Conservation (phyloP, 2,113 vertebrate genomes). For the Buteo buteo region DNA sequence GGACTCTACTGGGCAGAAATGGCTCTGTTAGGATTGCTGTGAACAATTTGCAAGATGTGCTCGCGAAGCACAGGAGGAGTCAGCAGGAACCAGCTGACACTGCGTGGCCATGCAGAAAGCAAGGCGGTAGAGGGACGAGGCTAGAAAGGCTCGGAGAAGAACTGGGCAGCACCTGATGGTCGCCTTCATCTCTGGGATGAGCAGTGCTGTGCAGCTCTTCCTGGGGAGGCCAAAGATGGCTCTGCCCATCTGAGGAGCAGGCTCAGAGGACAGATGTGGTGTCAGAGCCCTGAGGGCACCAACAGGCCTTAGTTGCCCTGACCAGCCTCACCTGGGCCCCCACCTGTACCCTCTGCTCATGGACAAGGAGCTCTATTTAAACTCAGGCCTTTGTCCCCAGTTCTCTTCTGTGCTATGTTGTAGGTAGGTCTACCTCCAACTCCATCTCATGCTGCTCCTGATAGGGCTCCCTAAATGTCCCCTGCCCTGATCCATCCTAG, state of each 20-base stretch:
- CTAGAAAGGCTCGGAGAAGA: not conserved
- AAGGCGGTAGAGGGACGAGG: accelerated
- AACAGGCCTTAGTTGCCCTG: not conserved
- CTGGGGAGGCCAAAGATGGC: not conserved
- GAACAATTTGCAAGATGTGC: not conserved
- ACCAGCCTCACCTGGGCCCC: not conserved
- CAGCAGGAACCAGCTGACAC: not conserved
- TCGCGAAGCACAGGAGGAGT: not conserved
- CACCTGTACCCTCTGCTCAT: not conserved
- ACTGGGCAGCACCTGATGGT: accelerated
- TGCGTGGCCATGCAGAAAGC: accelerated
- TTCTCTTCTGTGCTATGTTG: not conserved
- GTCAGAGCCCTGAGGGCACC: not conserved
- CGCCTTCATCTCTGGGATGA: not conserved
- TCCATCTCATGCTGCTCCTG: not conserved
- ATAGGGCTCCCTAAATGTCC: not conserved
- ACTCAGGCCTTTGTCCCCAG: accelerated
- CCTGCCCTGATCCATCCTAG: not conserved
- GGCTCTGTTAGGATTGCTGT: not conserved
- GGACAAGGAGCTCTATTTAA: not conserved
- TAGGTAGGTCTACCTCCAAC: not conserved
- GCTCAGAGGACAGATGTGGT: not conserved
- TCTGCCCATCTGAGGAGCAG: not conserved
- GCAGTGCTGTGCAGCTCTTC: not conserved
- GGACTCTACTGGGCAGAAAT: not conserved